A percentile compares a stretch with the other conserved stretches of the same genome.
phyloP scores from a whole-genome alignment of 2,113 vertebrate species.

The Lagenorhynchus albirostris region DNA sequence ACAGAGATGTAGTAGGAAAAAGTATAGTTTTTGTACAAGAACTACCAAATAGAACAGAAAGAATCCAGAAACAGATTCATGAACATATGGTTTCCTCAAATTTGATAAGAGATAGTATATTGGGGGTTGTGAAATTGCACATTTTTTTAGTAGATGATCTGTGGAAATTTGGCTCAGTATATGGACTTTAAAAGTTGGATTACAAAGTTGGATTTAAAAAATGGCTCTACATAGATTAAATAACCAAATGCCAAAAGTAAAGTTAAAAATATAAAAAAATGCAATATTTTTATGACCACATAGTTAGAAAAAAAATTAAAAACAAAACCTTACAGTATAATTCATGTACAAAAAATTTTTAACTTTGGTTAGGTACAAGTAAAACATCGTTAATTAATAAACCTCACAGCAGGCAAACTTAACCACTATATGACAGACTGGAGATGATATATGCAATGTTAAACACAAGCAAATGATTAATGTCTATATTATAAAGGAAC shows the following conservation, averaged over 20 bases:
- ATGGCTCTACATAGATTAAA: not conserved
- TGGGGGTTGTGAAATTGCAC: not conserved
- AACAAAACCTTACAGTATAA: not conserved
- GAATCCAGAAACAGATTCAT: not conserved
- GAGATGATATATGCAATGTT: not conserved
- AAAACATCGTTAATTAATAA: not conserved
- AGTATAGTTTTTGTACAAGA: not conserved
- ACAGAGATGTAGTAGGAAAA: not conserved
- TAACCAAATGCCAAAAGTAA: not conserved
- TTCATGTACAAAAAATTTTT: not conserved
- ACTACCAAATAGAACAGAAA: not conserved
- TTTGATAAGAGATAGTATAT: not conserved
- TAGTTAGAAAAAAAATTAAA: not conserved
- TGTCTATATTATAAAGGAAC: not conserved
- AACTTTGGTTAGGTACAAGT: not conserved
- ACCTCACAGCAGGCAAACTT: not conserved
- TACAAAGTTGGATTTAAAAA: not conserved
- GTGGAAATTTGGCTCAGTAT: not conserved
- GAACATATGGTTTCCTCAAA: not conserved
- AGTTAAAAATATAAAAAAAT: not conserved
- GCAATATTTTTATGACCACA: not conserved
- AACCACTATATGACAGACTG: not conserved
- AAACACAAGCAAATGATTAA: not conserved
- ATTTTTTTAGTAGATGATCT: not conserved
- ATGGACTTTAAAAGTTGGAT: not conserved